These are phyloP conservation scores for Fundulus diaphanus DNA, from an alignment of 2,797 vertebrate genomes.

Conservation along the genomic window DNA sequence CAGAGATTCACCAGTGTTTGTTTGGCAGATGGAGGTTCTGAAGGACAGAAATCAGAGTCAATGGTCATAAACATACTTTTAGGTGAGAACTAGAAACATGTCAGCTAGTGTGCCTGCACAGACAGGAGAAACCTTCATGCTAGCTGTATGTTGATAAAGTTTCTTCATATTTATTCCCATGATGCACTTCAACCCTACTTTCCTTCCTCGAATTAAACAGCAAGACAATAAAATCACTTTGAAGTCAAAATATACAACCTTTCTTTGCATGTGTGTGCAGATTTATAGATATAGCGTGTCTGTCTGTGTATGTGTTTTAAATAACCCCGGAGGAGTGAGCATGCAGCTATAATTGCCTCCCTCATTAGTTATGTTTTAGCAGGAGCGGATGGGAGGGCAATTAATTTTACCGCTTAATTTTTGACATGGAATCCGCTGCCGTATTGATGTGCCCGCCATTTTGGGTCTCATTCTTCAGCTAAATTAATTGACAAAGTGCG, in stretches of 20 bases:
- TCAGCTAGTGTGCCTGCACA: conserved; percentile 16
- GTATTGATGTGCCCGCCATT: conserved; percentile 83
- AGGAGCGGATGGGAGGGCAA: conserved; percentile 83
- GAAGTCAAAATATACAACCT: conserved; percentile 77
- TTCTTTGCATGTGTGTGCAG: conserved; percentile 53
- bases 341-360: conserved; percentile 84
- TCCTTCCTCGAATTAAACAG: conserved; percentile 54
- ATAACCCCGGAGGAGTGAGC: conserved; percentile 81
- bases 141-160: conserved; percentile 36
- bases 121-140: conserved; percentile 33
- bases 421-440: conserved; percentile 79
- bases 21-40: neutral
- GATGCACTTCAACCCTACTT: conserved; percentile 43
- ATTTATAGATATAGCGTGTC: conserved; percentile 24
- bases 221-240: conserved; percentile 71
- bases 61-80: neutral
- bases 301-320: conserved; percentile 74
- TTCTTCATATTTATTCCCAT: conserved; percentile 46
- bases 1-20: neutral
- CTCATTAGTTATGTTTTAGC: conserved; percentile 87
- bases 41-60: conserved; percentile 4
- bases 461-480: conserved; percentile 82
- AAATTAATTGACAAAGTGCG: conserved; percentile 86
- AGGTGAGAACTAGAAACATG: conserved; percentile 11
- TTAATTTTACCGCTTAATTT: conserved; percentile 87